These are phyloP conservation scores for Brachypodius melanocephalos DNA, from an alignment of 2,113 vertebrate genomes.

Conservation along the genomic window DNA sequence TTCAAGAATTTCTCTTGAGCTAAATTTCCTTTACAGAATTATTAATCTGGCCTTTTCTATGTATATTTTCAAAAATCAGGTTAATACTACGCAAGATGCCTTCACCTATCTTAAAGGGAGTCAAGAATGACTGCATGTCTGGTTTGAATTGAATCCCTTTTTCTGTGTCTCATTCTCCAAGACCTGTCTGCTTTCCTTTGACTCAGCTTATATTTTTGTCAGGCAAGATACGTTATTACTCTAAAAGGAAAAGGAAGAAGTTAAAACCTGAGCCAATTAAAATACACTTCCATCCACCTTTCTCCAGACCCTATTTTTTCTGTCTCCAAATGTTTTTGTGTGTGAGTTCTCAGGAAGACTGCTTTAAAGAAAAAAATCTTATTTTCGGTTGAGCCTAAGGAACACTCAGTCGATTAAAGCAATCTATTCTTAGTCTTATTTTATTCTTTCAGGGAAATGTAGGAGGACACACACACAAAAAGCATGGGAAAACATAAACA, in stretches of 20 bases:
- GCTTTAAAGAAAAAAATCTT: background rate
- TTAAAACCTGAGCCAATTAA: background rate
- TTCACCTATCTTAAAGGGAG: background rate
- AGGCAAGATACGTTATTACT: background rate
- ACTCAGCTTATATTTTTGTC: background rate
- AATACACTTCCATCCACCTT: background rate
- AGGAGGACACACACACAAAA: background rate
- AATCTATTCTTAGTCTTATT: background rate
- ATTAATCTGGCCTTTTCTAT: background rate
- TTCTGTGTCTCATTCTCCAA: background rate
- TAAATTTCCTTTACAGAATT: background rate
- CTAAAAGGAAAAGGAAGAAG: background rate
- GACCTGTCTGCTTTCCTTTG: background rate
- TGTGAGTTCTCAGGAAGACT: background rate
- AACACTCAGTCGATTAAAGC: background rate
- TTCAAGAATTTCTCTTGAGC: background rate
- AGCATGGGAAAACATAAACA: background rate
- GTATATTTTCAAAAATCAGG: background rate
- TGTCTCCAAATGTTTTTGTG: background rate
- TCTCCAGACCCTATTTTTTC: background rate
- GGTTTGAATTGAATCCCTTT: background rate
- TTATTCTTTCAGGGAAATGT: background rate
- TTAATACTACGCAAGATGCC: background rate
- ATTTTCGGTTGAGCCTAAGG: background rate
- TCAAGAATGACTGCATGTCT: background rate